Base-by-base conservation (phyloP, 1,140 invertebrate genomes). In the Eciton burchellii region DNA sequence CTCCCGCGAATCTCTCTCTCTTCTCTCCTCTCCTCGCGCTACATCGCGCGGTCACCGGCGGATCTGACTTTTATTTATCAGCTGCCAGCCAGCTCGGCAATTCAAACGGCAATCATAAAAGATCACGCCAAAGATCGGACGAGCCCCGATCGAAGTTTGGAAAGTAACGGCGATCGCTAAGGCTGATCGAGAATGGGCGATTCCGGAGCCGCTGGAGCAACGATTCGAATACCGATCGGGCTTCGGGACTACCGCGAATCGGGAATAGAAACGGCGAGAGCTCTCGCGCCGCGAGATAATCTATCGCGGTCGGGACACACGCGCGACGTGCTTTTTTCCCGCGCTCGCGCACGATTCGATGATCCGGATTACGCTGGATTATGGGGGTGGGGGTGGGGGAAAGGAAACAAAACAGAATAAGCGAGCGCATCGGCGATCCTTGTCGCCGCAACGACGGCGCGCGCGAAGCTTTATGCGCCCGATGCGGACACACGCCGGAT, bases 311-410 rank as follows among this genome's bases (percentile, higher is more conserved):
- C 16, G 49, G 26, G 65, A 65, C 60, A 45, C 47, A 19, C 49
- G 29, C 62, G 47, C 56, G 35, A 59, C 47, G 24, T 14, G 24
- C 9, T 12, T n/a, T 77, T 77, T 26, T 24, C 4, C 43, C 11
- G n/a, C 21, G 21, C 45, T 41, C 16, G 16, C 19, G 1, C 47
- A 56, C 74, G 21, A 79, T 79, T 79, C 63, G 74, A 79, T 79
- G 74, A 79, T 79, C 74, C 68, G 74, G 74, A 70, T 79, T 79
- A 68, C 35, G 35, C 3, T 41, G n/a, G n/a, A n/a, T n/a, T n/a
- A n/a, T n/a, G n/a, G n/a, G n/a, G n/a, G n/a, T n/a, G n/a, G n/a
- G n/a, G n/a, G n/a, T n/a, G n/a, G n/a, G n/a, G n/a, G n/a, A n/a
- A n/a, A n/a, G n/a, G n/a, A 21, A 14, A 79, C 2, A 35, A 68